These are phyloP conservation scores for Aricia artaxerxes DNA, from an alignment of 2,888 invertebrate species.

Conservation along the genomic window DNA sequence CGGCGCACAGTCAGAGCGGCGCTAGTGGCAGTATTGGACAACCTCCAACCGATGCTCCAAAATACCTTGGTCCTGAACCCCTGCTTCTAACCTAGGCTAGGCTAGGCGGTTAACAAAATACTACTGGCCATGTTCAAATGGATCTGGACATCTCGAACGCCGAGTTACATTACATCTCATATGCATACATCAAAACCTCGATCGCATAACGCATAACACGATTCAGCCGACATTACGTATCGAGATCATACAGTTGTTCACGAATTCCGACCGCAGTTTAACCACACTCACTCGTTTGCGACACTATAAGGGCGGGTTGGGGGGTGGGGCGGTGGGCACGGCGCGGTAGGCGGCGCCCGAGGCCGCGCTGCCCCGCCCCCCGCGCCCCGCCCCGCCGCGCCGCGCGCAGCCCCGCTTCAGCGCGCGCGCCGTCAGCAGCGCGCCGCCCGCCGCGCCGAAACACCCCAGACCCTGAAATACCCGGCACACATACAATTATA, in stretches of 20 bases:
- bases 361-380: constrained; percentile 28
- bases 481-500: too few species aligned
- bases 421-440: constrained; percentile 41
- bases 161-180: neutral
- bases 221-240: neutral
- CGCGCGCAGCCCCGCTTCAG: constrained; percentile 39
- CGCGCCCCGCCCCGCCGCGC: constrained; percentile 31
- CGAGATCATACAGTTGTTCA: neutral
- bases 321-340: constrained; percentile 50
- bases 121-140: neutral
- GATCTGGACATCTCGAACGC: neutral
- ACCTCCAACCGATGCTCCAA: constrained; percentile 31
- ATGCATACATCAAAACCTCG: neutral
- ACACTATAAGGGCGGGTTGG: constrained; percentile 68
- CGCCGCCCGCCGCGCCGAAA: constrained; percentile 42
- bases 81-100: constrained; percentile 3
- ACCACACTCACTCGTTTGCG: constrained; percentile 38
- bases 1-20: constrained; percentile 42
- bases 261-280: neutral
- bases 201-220: neutral
- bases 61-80: constrained; percentile 26
- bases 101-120: neutral
- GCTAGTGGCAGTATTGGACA: constrained; percentile 47
- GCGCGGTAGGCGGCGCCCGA: constrained; percentile 50
- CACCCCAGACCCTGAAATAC: constrained; percentile 17